Conservation (phyloP, 2,797 vertebrate species). For the Distichodus sexfasciatus region DNA sequence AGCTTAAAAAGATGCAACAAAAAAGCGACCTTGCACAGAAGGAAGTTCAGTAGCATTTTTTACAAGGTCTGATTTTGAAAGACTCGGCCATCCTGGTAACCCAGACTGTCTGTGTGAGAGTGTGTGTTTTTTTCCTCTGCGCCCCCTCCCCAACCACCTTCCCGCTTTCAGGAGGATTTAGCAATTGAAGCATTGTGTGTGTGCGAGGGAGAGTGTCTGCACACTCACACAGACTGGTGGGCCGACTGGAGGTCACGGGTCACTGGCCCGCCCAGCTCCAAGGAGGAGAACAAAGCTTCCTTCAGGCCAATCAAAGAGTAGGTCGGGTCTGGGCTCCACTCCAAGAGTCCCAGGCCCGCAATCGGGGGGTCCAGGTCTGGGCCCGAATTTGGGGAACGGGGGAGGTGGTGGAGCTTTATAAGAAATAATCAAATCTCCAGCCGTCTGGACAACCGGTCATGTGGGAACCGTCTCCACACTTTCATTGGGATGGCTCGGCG, state of each 20-base stretch:
- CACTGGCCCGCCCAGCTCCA: conserved; percentile 69
- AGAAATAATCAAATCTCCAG: conserved; percentile 66
- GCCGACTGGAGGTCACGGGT: conserved; percentile 71
- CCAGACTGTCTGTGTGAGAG: conserved; percentile 50
- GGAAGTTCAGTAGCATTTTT: conserved; percentile 68
- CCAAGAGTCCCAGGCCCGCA: conserved; percentile 63
- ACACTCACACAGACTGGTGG: conserved; percentile 70
- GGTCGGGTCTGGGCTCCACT: conserved; percentile 73
- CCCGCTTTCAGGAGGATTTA: conserved; percentile 62
- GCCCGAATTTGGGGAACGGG: conserved; percentile 30
- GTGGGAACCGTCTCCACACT: conserved; percentile 29
- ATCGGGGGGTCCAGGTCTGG: conserved; percentile 43
- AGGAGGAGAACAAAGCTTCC: conserved; percentile 73
- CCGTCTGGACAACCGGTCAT: conserved; percentile 50
- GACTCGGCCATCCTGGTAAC: conserved; percentile 49
- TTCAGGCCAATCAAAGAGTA: conserved; percentile 75
- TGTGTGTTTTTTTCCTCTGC: conserved; percentile 23
- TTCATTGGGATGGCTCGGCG: conserved; percentile 16
- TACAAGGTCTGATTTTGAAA: conserved; percentile 59
- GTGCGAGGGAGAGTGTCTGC: conserved; percentile 55
- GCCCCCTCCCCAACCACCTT: conserved; percentile 41
- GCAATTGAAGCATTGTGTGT: conserved; percentile 53
- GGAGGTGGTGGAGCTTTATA: conserved; percentile 43
- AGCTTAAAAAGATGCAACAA: conserved; percentile 30
- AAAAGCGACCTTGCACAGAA: conserved; percentile 41